A percentile compares a stretch with the other conserved stretches of the same genome.
phyloP scores from a whole-genome alignment of 2,113 vertebrate genomes.

The Hippolais icterina region DNA sequence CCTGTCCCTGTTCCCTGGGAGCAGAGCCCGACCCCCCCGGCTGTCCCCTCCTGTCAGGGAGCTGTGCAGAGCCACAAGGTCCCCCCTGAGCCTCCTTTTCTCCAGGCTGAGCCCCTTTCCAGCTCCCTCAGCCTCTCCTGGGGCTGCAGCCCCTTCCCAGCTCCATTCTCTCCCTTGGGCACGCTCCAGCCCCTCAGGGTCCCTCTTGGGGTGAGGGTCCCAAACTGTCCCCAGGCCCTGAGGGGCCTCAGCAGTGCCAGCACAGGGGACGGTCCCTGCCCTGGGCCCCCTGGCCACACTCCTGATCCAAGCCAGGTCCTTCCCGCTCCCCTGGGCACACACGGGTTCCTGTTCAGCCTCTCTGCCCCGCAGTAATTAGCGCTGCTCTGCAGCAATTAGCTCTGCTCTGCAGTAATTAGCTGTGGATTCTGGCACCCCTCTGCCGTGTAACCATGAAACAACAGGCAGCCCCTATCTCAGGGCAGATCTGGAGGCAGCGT shows the following conservation, averaged over 20 bases:
- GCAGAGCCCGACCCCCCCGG: accelerated
- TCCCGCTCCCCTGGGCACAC: neutral
- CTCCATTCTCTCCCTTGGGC: accelerated
- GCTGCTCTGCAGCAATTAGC: neutral
- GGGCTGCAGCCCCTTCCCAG: neutral
- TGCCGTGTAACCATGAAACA: neutral
- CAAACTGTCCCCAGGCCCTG: neutral
- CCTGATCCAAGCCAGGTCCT: neutral
- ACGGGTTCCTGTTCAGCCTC: neutral
- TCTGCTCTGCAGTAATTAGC: neutral
- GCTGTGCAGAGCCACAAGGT: neutral
- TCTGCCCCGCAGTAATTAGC: neutral
- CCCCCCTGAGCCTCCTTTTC: neutral
- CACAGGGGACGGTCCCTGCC: neutral
- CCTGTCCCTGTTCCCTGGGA: neutral
- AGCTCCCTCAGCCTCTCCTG: neutral
- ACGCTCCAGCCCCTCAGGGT: accelerated
- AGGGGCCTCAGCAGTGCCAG: neutral
- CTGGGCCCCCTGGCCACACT: neutral
- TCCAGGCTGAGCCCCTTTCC: neutral
- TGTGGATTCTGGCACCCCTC: neutral
- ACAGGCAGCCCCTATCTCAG: neutral
- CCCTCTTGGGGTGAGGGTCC: neutral
- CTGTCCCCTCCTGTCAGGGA: neutral
- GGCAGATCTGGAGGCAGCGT: neutral